Conservation (phyloP, 2,113 vertebrate genomes). For the Coptodon rendalli region DNA sequence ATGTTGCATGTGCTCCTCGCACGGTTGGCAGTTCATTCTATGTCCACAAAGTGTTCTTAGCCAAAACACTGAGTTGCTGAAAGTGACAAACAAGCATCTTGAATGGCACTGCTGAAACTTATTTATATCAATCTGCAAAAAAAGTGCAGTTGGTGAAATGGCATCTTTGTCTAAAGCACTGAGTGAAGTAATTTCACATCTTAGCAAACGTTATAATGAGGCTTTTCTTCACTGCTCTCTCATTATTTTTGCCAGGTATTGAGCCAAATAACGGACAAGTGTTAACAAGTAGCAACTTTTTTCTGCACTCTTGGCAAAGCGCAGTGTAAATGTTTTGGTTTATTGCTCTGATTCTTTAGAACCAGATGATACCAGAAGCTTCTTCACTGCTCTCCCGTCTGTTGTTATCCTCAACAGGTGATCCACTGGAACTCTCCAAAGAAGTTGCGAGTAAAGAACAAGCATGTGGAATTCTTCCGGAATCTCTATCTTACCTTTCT, state of each 20-base stretch:
- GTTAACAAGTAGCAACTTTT: not conserved
- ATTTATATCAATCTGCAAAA: not conserved
- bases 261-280: fast-evolving
- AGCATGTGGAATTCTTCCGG: constrained; percentile 97
- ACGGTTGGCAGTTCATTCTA: not conserved
- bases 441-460: constrained; percentile 97
- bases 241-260: not conserved
- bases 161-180: not conserved
- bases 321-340: not conserved
- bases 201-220: not conserved
- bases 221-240: not conserved
- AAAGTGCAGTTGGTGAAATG: not conserved
- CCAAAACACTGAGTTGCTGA: not conserved
- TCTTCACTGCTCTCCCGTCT: not conserved
- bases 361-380: not conserved
- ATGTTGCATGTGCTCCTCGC: not conserved
- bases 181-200: not conserved
- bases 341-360: not conserved
- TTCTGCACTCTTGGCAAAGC: not conserved
- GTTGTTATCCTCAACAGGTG: constrained; percentile 72
- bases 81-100: not conserved
- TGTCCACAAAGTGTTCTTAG: not conserved
- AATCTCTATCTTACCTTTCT: constrained; percentile 98
- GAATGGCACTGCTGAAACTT: not conserved
- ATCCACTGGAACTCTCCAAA: constrained; percentile 99